Evolutionary conservation across 2,797 vertebrate genomes (phyloP).

Genomic region (Enteromius argenteus): DNA sequence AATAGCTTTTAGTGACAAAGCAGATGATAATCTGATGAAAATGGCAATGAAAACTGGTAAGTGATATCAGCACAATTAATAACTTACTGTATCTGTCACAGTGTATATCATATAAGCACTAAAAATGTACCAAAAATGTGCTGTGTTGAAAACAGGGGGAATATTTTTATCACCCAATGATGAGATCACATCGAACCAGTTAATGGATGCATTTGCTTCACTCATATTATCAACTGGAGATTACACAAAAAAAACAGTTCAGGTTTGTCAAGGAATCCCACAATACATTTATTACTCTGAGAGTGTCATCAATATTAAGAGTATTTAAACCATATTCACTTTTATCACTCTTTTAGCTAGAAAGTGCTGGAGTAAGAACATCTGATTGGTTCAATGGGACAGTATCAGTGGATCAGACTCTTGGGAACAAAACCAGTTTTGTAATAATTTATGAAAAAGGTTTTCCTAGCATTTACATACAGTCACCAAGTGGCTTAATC

Average conservation of each 20-base stretch:
- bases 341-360: conserved; percentile 66
- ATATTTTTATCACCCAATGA: conserved; percentile 67
- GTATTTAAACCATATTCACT: no score
- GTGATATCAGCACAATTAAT: not conserved
- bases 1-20: conserved; percentile 70
- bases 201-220: conserved; percentile 65
- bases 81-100: not conserved
- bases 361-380: conserved; percentile 61
- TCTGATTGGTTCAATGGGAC: conserved; percentile 58
- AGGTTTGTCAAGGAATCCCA: conserved; percentile 64
- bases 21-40: no score
- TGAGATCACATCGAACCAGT: conserved; percentile 59
- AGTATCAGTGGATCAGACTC: conserved; percentile 64
- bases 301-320: not conserved
- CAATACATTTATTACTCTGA: not conserved
- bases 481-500: conserved; percentile 65
- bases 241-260: conserved; percentile 64
- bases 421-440: conserved; percentile 74
- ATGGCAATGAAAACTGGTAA: conserved; percentile 60
- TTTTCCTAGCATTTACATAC: conserved; percentile 62
- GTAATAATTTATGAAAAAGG: conserved; percentile 65
- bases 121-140: not conserved
- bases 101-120: not conserved
- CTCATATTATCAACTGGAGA: not conserved
- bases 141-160: conserved; percentile 64